These are phyloP conservation scores for Lasioglossum pauxillum DNA, from an alignment of 2,888 invertebrate species.

Conservation along the genomic window DNA sequence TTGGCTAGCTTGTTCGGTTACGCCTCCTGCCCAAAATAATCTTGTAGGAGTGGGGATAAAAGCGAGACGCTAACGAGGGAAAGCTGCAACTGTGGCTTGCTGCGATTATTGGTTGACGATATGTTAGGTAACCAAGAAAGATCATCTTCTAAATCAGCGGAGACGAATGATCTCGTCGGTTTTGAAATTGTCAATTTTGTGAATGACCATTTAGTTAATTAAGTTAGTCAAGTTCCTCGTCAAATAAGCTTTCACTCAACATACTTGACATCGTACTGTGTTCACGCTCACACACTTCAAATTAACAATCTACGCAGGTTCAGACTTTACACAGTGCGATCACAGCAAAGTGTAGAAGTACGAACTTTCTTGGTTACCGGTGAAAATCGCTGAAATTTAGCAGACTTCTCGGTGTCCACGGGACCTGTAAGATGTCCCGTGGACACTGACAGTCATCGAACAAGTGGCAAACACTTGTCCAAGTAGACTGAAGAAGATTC, in stretches of 20 bases:
- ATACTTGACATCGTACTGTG: background rate
- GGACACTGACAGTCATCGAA: conserved; percentile 2
- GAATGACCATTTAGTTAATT: background rate
- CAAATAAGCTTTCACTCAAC: background rate
- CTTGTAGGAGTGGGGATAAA: background rate
- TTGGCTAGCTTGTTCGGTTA: background rate
- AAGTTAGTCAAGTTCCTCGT: background rate
- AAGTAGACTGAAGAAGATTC: background rate
- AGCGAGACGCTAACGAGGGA: conserved; percentile 1
- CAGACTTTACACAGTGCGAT: background rate
- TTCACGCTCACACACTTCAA: too few species aligned
- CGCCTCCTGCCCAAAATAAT: background rate
- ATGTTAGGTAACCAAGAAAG: background rate
- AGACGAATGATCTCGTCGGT: background rate
- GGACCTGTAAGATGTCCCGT: background rate
- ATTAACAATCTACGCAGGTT: background rate
- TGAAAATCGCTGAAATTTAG: background rate
- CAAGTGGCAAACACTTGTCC: background rate
- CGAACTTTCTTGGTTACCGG: background rate
- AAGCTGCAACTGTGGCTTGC: background rate
- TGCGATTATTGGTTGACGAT: background rate
- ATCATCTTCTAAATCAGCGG: background rate
- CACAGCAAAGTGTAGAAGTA: background rate
- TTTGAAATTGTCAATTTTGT: background rate
- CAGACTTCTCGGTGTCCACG: background rate